These are phyloP conservation scores for Furcifer pardalis DNA, from an alignment of 2,797 vertebrate species.

Conservation along the genomic window DNA sequence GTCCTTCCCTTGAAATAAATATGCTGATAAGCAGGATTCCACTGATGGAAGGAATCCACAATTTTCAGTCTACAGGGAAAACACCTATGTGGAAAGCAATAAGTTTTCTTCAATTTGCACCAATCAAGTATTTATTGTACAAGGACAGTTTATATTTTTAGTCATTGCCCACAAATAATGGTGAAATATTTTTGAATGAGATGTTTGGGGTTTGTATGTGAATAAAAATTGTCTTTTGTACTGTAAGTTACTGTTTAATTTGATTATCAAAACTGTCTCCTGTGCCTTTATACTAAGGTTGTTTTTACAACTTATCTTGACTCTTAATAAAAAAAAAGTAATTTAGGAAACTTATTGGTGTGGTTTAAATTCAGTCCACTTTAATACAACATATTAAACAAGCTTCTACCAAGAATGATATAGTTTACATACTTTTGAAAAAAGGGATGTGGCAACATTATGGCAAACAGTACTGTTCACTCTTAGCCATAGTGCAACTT, in stretches of 20 bases:
- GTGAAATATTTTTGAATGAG: constrained; percentile 83
- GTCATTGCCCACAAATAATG: constrained; percentile 78
- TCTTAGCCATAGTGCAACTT: not conserved
- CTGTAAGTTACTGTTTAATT: constrained; percentile 88
- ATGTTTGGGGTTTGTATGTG: constrained; percentile 89
- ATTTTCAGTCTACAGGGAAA: constrained; percentile 78
- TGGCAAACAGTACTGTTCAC: not conserved
- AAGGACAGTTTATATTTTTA: constrained; percentile 85
- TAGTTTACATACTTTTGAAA: constrained; percentile 4
- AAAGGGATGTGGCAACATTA: not conserved
- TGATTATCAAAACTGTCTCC: constrained; percentile 95
- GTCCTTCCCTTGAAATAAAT: constrained; percentile 61
- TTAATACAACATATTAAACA: not conserved
- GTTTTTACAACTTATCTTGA: constrained; percentile 93
- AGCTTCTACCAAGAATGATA: not conserved
- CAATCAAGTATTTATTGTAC: constrained; percentile 82
- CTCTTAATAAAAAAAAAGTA: constrained; percentile 95
- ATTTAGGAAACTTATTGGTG: constrained; percentile 74
- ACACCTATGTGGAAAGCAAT: constrained; percentile 89
- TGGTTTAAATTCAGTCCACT: constrained; percentile 11
- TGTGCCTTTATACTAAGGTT: constrained; percentile 98
- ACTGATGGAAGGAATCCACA: constrained; percentile 67
- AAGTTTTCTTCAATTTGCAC: constrained; percentile 85
- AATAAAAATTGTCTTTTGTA: constrained; percentile 96
- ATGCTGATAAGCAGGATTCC: constrained; percentile 49